A percentile compares a stretch with the other conserved stretches of the same genome.
Conservation (phyloP, 2,113 vertebrate species). For the Aythya baeri region DNA sequence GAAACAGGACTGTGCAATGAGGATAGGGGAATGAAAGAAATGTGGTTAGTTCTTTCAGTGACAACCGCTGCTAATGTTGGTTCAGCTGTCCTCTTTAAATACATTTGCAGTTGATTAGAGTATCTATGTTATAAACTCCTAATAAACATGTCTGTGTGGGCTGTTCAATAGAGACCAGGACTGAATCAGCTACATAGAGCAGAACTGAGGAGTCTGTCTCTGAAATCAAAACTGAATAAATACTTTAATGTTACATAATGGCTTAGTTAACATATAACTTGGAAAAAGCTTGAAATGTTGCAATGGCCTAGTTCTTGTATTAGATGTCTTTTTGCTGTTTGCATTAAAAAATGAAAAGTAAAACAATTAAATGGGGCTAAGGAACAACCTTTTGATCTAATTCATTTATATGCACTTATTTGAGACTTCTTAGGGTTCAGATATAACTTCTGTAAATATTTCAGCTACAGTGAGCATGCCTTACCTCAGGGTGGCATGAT, state of each 20-base stretch:
- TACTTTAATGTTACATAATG: slow-evolving; percentile 53
- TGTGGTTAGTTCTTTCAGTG: background rate
- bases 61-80: background rate
- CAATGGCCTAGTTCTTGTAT: background rate
- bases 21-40: background rate
- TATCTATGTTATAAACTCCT: background rate
- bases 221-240: slow-evolving; percentile 44
- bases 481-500: background rate
- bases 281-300: slow-evolving; percentile 27
- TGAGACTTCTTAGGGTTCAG: background rate
- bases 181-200: background rate
- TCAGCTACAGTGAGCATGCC: background rate
- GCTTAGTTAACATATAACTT: slow-evolving; percentile 64
- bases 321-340: background rate
- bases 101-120: background rate
- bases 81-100: background rate
- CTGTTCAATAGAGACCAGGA: background rate
- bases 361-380: background rate
- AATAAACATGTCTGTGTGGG: background rate
- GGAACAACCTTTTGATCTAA: background rate
- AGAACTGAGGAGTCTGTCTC: background rate
- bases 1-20: background rate
- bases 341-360: background rate
- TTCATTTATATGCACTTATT: background rate
- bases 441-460: background rate